Conservation (phyloP, 2,888 invertebrate genomes). For the Latrodectus elegans region DNA sequence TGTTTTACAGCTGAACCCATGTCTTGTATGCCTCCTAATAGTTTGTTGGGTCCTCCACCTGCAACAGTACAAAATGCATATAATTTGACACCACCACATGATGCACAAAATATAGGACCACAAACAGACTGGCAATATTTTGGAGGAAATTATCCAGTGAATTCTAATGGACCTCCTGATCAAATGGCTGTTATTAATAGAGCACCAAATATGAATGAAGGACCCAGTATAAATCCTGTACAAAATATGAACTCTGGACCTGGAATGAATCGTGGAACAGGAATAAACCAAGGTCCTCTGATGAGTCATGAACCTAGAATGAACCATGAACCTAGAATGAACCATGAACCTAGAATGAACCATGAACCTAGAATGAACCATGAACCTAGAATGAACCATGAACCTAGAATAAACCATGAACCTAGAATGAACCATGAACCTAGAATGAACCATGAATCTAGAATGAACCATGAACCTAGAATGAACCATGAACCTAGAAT, state of each 20-base stretch:
- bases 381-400: background rate
- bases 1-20: conserved; percentile 44
- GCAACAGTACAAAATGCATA: conserved; percentile 15
- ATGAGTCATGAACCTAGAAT: conserved; percentile 14
- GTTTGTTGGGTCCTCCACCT: conserved; percentile 33
- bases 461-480: background rate
- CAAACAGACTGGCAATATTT: conserved; percentile 38
- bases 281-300: background rate
- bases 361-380: background rate
- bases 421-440: conserved; percentile 2
- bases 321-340: conserved; percentile 5
- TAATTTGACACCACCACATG: conserved; percentile 20
- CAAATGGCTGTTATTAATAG: background rate
- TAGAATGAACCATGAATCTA: background rate
- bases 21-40: conserved; percentile 11
- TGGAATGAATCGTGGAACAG: background rate
- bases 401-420: background rate
- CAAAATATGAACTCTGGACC: too few species aligned
- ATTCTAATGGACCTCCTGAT: background rate
- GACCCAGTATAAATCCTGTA: background rate
- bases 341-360: background rate
- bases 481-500: background rate
- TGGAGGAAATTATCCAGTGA: background rate
- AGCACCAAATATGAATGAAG: background rate
- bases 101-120: conserved; percentile 8